Percentiles rank a stretch among this genome's conserved stretches.
Evolutionary conservation across 2,888 invertebrate genomes (phyloP).

Genomic region (Drosophila neonasuta): DNA sequence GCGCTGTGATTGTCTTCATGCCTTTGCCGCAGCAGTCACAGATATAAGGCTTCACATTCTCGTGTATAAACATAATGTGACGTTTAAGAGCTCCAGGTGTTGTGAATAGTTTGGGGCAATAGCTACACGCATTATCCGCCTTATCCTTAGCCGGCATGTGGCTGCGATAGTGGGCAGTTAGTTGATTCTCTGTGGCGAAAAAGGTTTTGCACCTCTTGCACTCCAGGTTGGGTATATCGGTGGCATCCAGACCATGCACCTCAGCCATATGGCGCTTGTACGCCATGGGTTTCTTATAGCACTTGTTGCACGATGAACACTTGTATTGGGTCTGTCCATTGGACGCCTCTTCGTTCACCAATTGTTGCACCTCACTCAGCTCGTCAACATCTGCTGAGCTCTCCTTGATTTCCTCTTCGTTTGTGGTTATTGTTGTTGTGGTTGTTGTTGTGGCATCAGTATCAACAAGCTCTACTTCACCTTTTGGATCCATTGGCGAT

Average conservation of each 20-base stretch:
- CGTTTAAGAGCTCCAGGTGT: slow-evolving; percentile 70
- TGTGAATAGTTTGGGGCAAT: slow-evolving; percentile 70
- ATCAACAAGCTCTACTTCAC: neutral
- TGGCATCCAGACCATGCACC: slow-evolving; percentile 45
- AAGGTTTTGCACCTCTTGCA: slow-evolving; percentile 53
- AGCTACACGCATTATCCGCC: slow-evolving; percentile 60
- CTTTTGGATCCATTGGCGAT: neutral
- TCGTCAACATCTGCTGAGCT: slow-evolving; percentile 3
- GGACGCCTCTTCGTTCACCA: slow-evolving; percentile 6
- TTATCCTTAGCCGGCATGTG: slow-evolving; percentile 66
- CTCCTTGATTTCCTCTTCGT: slow-evolving; percentile 16
- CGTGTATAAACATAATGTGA: slow-evolving; percentile 77
- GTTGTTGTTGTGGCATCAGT: slow-evolving; percentile 1
- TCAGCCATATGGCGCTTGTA: slow-evolving; percentile 64
- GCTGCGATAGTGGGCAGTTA: slow-evolving; percentile 55
- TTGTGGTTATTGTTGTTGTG: neutral
- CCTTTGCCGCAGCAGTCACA: slow-evolving; percentile 83
- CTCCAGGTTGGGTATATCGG: slow-evolving; percentile 43
- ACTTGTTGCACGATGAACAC: slow-evolving; percentile 51
- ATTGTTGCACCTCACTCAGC: neutral
- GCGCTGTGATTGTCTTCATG: slow-evolving; percentile 82
- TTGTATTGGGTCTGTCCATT: slow-evolving; percentile 20
- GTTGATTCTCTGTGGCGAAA: slow-evolving; percentile 50
- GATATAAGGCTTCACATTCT: slow-evolving; percentile 81
- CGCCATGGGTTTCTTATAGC: slow-evolving; percentile 49